Base-by-base conservation (phyloP, 2,888 invertebrate species). In the Sarcophaga caerulescens region DNA sequence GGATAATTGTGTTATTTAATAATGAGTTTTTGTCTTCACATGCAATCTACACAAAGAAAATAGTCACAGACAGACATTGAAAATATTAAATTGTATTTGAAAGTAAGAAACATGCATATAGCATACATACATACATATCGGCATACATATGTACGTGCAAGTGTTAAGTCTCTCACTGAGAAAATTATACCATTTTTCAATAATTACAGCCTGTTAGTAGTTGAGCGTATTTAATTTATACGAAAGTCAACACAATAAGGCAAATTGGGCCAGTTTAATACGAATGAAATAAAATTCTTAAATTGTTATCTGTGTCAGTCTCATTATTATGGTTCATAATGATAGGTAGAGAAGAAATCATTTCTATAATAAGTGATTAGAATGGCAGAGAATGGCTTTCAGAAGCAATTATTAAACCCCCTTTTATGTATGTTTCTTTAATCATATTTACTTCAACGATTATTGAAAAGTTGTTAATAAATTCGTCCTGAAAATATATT, bases 101-200 rank as follows among this genome's bases (percentile, higher is more conserved):
- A 71, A 76, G 52, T 19, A 19, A 44, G 47, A 82, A 65, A 66
- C 63, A 69, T 52, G n/a, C n/a, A n/a, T 78, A 35, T 25, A 4
- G 25, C 25, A 25, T 25, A 25, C 25, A 25, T 23, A 25, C 25
- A 35, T 5, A 35, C 6, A 35, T 35, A 35, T 25, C n/a, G 8
- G 35, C 35, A 10, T 35, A 35, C 10, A 10, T 35, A 35, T 8
- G 4, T 17, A 35, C 2, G 17, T 44, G 62, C 45, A 57, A 35
- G 60, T 47, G 12, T 52, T 57, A 63, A 66, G 52, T 10, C 14
- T 66, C 21, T 68, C 66, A 60, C 35, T 35, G 35, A 47, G 71
- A 45, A 73, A 73, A 59, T 77, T 76, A 66, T 57, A 71, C 17
- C 19, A 77, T 71, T 66, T 77, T 74, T 71, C 45, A 73, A 66